phyloP scores from a whole-genome alignment of 53 echinoderm and acorn worm genomes.

The Temnopleurus reevesii region DNA sequence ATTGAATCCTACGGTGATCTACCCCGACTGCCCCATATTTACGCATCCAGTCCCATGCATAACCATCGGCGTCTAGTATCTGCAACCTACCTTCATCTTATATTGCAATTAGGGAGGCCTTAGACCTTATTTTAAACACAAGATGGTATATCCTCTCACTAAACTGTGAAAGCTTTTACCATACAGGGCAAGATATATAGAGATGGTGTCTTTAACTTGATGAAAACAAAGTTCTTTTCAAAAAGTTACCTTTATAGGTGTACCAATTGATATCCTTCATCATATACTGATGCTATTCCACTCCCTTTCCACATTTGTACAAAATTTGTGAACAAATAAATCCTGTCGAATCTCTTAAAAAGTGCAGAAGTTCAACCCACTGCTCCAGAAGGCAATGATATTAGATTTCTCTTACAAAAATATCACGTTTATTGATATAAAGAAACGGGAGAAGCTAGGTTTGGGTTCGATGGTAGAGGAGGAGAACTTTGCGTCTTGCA shows the following conservation, averaged over 20 bases:
- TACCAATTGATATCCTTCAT: not conserved
- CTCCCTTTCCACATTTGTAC: slow-evolving; percentile 2
- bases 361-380: slow-evolving; percentile 5
- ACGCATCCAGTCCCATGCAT: not conserved
- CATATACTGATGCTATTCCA: not conserved
- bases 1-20: not conserved
- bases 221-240: not conserved
- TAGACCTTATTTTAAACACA: not conserved
- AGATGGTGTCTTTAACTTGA: not conserved
- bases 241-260: not conserved
- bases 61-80: not conserved
- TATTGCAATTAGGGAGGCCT: not conserved
- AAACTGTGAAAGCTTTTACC: not conserved
- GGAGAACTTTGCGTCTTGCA: not conserved
- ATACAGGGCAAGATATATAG: not conserved
- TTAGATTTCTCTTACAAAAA: slow-evolving; percentile 28
- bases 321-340: slow-evolving; percentile 5
- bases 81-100: not conserved
- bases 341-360: not conserved
- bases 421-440: slow-evolving; percentile 29
- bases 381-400: slow-evolving; percentile 1
- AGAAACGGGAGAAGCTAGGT: not conserved
- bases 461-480: not conserved
- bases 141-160: not conserved
- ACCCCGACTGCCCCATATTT: not conserved